Conservation (phyloP, 2,113 vertebrate genomes). For the Salvelinus fontinalis region DNA sequence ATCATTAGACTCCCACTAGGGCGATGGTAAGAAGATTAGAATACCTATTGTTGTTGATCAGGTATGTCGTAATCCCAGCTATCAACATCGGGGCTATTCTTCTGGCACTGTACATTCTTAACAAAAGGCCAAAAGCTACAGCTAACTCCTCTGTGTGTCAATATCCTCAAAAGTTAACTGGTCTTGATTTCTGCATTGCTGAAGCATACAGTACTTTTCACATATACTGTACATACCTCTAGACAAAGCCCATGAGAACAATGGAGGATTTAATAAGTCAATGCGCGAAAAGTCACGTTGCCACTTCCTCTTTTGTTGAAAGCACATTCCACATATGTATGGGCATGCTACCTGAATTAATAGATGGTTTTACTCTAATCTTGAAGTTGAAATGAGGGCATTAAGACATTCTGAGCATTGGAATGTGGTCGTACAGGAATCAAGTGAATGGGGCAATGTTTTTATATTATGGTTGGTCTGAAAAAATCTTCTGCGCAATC, state of each 20-base stretch:
- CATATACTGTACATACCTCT: neutral
- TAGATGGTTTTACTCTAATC: constrained; percentile 33
- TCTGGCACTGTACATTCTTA: constrained; percentile 18
- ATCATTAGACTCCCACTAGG: constrained; percentile 28
- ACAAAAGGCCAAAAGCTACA: constrained; percentile 40
- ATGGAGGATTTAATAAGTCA: neutral
- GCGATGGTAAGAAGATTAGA: constrained; percentile 7
- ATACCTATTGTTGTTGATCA: constrained; percentile 40
- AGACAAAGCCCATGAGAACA: constrained; percentile 25
- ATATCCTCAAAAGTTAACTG: neutral
- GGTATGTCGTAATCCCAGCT: constrained; percentile 24
- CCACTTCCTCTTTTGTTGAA: neutral
- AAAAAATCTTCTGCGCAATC: constrained; percentile 5
- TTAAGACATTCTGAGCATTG: constrained; percentile 10
- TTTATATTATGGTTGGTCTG: constrained; percentile 6
- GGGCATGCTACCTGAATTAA: constrained; percentile 4
- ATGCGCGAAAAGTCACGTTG: constrained; percentile 11
- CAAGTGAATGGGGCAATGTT: neutral
- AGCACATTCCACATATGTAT: constrained; percentile 30
- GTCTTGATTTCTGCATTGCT: constrained; percentile 2
- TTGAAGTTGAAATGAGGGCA: constrained; percentile 22
- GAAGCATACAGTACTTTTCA: constrained; percentile 3
- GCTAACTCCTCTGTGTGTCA: constrained; percentile 46
- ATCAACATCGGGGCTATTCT: constrained; percentile 34
- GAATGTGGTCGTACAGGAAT: constrained; percentile 26